A percentile compares a stretch with the other conserved stretches of the same genome.
phyloP scores from a whole-genome alignment of 2,888 invertebrate genomes.

The Meandrusa payeni region DNA sequence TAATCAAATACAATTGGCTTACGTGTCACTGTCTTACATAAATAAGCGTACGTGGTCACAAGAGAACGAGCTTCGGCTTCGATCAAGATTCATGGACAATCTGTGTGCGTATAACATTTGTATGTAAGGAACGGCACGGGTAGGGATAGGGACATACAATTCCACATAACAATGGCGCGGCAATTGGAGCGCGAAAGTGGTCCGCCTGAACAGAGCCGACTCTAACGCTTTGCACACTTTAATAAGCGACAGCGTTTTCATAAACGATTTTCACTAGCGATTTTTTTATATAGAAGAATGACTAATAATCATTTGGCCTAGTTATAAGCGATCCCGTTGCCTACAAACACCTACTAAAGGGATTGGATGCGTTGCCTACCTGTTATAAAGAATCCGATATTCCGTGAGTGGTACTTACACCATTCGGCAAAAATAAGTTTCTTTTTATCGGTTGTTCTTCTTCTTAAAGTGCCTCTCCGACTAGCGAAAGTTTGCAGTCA shows the following conservation, averaged over 20 bases:
- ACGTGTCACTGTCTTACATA: conserved; percentile 10
- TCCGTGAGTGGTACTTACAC: no score
- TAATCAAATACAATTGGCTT: no score
- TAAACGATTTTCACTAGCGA: background rate
- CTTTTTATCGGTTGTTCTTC: no score
- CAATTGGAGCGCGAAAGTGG: conserved; percentile 29
- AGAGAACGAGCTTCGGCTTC: conserved; percentile 1
- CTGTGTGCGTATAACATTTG: conserved; percentile 20
- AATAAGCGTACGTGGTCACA: conserved; percentile 21
- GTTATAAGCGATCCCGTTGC: no score
- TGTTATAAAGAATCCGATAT: no score
- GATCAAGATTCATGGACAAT: conserved; percentile 24
- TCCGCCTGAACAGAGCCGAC: conserved; percentile 19
- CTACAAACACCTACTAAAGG: no score
- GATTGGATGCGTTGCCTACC: no score
- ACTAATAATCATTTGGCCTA: no score
- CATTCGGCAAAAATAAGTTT: no score
- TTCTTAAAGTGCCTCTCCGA: no score
- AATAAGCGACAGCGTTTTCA: conserved; percentile 6
- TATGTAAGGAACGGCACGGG: conserved; percentile 16
- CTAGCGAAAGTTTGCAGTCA: no score
- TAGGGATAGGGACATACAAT: conserved; percentile 22
- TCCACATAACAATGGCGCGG: conserved; percentile 25
- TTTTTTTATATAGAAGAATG: no score
- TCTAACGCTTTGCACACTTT: background rate